Conservation (phyloP, 2,113 vertebrate genomes). For the Arenaria interpres region DNA sequence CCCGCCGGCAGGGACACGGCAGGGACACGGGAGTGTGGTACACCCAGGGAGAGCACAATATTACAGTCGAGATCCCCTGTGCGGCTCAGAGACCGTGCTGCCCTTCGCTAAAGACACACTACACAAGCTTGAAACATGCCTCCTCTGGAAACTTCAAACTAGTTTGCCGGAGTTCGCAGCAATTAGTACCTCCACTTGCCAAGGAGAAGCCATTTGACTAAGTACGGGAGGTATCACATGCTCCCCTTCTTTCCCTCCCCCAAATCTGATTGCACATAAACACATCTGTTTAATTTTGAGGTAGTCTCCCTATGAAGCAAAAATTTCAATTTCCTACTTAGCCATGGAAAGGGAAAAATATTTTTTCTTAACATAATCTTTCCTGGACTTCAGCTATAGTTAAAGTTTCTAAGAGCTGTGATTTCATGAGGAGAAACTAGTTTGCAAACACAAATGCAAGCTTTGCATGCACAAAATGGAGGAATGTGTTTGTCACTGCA, state of each 20-base stretch:
- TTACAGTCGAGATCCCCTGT: not conserved
- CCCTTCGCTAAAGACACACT: not conserved
- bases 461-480: slow-evolving; percentile 29
- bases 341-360: slow-evolving; percentile 13
- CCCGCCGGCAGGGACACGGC: not conserved
- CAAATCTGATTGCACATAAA: slow-evolving; percentile 4
- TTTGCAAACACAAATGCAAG: not conserved
- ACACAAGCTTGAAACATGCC: not conserved
- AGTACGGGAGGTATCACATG: slow-evolving; percentile 3
- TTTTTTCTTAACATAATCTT: not conserved
- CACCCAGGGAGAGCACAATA: not conserved
- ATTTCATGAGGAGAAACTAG: not conserved
- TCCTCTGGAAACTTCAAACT: not conserved
- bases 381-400: not conserved
- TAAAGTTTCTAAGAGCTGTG: not conserved
- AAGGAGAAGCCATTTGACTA: not conserved
- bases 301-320: slow-evolving; percentile 57
- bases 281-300: slow-evolving; percentile 62
- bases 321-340: slow-evolving; percentile 69
- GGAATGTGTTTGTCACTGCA: not conserved
- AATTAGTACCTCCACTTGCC: not conserved
- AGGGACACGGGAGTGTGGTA: not conserved
- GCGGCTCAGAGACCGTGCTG: accelerated
- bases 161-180: not conserved
- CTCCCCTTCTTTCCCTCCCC: not conserved